Evolutionary conservation across 2,113 vertebrate species (phyloP).

Genomic region (Potamarius usumacintae): DNA sequence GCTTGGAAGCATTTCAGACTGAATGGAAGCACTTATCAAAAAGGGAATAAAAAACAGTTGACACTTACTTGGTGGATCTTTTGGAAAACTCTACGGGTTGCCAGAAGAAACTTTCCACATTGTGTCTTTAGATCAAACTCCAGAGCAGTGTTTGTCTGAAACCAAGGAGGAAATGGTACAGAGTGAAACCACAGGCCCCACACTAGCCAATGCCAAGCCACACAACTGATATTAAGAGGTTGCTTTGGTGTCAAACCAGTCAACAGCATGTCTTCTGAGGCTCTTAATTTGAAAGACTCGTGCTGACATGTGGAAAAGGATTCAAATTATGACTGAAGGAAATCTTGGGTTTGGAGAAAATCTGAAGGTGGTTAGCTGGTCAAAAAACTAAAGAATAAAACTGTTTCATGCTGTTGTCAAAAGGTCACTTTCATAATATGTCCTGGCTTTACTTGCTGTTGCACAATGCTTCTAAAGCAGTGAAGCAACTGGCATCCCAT

Average conservation of each 20-base stretch:
- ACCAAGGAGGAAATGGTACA: constrained; percentile 34
- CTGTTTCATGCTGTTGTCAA: not conserved
- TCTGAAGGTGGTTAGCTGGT: not conserved
- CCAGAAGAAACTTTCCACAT: constrained; percentile 13
- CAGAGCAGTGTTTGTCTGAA: constrained; percentile 51
- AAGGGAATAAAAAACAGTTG: constrained; percentile 40
- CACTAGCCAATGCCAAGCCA: constrained; percentile 47
- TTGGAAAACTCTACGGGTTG: constrained; percentile 22
- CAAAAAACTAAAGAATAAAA: not conserved
- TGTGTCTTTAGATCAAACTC: constrained; percentile 37
- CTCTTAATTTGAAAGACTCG: constrained; percentile 35
- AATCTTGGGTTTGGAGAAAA: not conserved
- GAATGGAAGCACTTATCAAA: constrained; percentile 54
- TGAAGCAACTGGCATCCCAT: constrained; percentile 24
- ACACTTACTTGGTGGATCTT: constrained; percentile 30
- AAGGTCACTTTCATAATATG: not conserved
- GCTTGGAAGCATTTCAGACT: constrained; percentile 35
- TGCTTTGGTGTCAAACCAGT: constrained; percentile 30
- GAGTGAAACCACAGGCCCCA: constrained; percentile 51
- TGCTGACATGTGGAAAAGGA: constrained; percentile 28
- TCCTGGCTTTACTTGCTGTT: not conserved
- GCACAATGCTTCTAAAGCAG: constrained; percentile 2
- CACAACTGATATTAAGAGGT: constrained; percentile 50
- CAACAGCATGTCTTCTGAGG: constrained; percentile 33
- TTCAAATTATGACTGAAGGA: not conserved